phyloP scores from a whole-genome alignment of 2,113 vertebrate genomes.

The Poicephalus meyeri region DNA sequence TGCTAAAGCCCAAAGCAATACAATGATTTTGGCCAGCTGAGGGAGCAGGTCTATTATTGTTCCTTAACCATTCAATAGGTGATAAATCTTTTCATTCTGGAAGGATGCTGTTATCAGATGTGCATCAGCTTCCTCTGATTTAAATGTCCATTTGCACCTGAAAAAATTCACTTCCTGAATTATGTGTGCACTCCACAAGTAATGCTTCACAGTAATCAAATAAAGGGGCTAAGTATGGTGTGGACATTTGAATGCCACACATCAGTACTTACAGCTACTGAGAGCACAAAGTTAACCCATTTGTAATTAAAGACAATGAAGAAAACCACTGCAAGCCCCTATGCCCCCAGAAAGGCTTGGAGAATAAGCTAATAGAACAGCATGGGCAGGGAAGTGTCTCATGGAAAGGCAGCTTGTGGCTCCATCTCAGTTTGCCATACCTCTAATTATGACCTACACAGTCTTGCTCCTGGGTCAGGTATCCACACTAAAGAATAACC shows the following conservation, averaged over 20 bases:
- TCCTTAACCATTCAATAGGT: background rate
- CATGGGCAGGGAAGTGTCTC: background rate
- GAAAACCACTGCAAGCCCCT: background rate
- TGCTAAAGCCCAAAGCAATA: background rate
- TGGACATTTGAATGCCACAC: background rate
- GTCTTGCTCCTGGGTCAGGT: background rate
- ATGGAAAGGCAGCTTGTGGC: background rate
- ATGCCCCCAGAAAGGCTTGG: background rate
- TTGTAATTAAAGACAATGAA: background rate
- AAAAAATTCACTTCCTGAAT: constrained; percentile 2
- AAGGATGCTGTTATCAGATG: background rate
- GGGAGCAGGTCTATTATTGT: background rate
- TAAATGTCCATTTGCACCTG: background rate
- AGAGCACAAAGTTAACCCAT: background rate
- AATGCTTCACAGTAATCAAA: background rate
- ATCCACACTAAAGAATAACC: background rate
- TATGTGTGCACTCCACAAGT: background rate
- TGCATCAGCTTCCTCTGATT: background rate
- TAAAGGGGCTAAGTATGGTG: background rate
- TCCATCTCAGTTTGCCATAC: background rate
- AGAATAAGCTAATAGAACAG: background rate
- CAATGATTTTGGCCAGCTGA: background rate
- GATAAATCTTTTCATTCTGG: background rate
- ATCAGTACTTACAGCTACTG: background rate
- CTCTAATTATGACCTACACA: background rate